These are phyloP conservation scores for Progne subis DNA, from an alignment of 2,113 vertebrate species.

Conservation along the genomic window DNA sequence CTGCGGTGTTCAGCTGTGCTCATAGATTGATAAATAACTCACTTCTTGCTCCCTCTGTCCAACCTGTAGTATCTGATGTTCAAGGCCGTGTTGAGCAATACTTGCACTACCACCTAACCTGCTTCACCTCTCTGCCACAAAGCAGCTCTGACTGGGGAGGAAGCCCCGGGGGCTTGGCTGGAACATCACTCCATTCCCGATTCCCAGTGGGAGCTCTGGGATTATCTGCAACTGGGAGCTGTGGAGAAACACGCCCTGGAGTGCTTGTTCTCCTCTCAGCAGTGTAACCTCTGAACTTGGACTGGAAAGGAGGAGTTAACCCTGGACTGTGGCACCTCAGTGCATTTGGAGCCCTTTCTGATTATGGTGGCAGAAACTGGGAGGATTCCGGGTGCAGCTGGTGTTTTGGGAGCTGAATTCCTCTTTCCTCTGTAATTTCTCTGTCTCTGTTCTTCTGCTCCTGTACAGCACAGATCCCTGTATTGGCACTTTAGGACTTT, in stretches of 20 bases:
- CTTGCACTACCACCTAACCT: not conserved
- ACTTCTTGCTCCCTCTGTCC: not conserved
- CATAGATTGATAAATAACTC: not conserved
- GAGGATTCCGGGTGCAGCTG: not conserved
- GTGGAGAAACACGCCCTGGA: not conserved
- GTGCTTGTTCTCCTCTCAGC: not conserved
- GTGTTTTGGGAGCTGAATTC: not conserved
- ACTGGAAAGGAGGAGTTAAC: not conserved
- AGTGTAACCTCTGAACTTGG: not conserved
- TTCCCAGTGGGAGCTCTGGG: not conserved
- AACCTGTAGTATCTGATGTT: not conserved
- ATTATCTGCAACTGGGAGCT: not conserved
- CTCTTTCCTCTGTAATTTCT: not conserved
- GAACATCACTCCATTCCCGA: rapidly evolving
- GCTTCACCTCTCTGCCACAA: not conserved
- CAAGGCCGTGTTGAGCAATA: constrained; percentile 2
- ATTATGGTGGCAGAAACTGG: not conserved
- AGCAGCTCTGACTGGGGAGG: not conserved
- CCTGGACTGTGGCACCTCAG: rapidly evolving
- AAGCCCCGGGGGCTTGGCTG: not conserved
- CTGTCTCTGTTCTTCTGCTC: not conserved
- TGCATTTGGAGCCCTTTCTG: not conserved
- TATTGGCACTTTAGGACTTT: constrained; percentile 42
- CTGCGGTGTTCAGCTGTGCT: not conserved
- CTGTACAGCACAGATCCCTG: not conserved